Percentiles rank a stretch among this genome's conserved stretches.
Evolutionary conservation across 2,113 vertebrate genomes (phyloP).

Genomic region (Toxotes chatareus): DNA sequence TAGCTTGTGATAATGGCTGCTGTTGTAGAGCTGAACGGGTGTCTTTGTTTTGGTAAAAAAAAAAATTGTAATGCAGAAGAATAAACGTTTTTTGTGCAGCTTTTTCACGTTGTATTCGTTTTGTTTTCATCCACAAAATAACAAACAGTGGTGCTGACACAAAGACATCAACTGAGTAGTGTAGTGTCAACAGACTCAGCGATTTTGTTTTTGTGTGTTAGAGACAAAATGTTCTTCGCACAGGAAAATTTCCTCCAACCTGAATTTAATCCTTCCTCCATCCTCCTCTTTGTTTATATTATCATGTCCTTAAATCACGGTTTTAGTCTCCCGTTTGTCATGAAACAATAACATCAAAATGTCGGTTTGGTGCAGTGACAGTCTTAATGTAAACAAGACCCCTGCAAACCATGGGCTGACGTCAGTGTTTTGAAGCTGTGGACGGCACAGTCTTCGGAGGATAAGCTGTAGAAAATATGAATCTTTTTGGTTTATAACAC

Average conservation of each 20-base stretch:
- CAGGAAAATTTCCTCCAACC: not conserved
- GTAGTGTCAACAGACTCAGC: not conserved
- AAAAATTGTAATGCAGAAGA: not conserved
- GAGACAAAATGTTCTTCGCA: not conserved
- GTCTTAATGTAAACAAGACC: conserved; percentile 46
- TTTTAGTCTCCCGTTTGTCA: too few relatives aligned
- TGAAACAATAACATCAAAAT: not conserved
- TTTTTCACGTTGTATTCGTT: too few relatives aligned
- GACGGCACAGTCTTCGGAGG: not conserved
- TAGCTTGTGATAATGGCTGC: not conserved
- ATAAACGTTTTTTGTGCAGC: too few relatives aligned
- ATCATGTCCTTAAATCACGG: rapidly evolving
- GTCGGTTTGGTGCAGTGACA: conserved; percentile 51
- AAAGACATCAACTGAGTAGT: not conserved
- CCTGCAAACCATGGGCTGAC: conserved; percentile 7
- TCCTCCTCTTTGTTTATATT: too few relatives aligned
- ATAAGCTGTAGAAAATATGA: too few relatives aligned
- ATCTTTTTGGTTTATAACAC: too few relatives aligned
- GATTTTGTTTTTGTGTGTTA: conserved; percentile 12
- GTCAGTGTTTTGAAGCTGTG: not conserved
- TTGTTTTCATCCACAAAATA: too few relatives aligned
- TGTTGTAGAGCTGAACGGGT: not conserved
- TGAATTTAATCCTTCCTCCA: not conserved
- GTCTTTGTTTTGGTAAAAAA: not conserved
- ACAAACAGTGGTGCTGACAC: not conserved